Evolutionary conservation across 2,113 vertebrate species (phyloP).

Genomic region (Asarcornis scutulata): DNA sequence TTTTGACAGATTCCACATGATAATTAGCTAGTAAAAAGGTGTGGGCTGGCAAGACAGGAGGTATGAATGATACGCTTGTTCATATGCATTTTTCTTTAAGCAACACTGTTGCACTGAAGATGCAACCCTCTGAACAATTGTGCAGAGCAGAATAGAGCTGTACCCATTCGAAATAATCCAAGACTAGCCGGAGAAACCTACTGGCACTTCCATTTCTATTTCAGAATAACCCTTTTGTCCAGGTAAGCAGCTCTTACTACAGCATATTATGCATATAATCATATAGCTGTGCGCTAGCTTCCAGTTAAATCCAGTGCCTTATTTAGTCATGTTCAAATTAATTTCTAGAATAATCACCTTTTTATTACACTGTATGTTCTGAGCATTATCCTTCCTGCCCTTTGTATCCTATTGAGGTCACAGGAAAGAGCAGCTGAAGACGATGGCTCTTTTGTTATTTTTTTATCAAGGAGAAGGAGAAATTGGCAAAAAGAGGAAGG

Average conservation of each 20-base stretch:
- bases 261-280: not conserved
- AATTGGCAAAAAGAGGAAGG: not conserved
- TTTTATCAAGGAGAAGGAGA: not conserved
- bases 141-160: not conserved
- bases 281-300: not conserved
- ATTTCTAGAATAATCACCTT: not conserved
- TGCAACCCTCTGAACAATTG: not conserved
- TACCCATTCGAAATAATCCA: not conserved
- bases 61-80: constrained; percentile 15
- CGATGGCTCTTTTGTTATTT: not conserved
- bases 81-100: not conserved
- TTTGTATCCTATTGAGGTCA: not conserved
- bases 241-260: not conserved
- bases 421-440: not conserved
- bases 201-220: not conserved
- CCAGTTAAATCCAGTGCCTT: not conserved
- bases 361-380: not conserved
- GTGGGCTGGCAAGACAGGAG: constrained; percentile 4
- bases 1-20: constrained; percentile 33
- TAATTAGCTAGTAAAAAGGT: constrained; percentile 45
- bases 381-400: not conserved
- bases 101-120: not conserved
- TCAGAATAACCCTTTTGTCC: not conserved
- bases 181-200: not conserved
- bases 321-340: not conserved